A percentile compares a stretch with the other conserved stretches of the same genome.
Conservation (phyloP, 1,140 invertebrate genomes). For the Tetragonula clypearis region DNA sequence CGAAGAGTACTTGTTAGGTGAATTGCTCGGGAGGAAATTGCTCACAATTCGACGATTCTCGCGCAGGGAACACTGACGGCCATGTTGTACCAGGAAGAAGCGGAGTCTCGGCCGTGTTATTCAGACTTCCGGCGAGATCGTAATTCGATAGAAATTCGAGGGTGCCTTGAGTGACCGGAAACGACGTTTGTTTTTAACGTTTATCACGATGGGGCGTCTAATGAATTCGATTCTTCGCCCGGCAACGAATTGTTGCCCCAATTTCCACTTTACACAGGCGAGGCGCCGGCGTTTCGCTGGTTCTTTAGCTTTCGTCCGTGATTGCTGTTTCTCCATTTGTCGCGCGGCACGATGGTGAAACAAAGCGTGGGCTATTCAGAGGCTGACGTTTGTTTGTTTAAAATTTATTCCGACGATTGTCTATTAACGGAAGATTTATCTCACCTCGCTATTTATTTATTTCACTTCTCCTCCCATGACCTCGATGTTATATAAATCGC, state of each 20-base stretch:
- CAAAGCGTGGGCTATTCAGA: background rate
- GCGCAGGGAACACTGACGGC: too few species aligned
- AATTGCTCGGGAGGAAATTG: background rate
- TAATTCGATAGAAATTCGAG: background rate
- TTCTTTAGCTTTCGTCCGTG: background rate
- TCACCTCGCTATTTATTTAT: background rate
- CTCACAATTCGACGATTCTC: background rate
- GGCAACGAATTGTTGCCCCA: conserved; percentile 6
- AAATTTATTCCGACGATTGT: conserved; percentile 18
- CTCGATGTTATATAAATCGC: conserved; percentile 36
- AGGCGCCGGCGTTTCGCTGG: background rate
- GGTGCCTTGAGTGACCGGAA: background rate
- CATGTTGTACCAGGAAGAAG: background rate
- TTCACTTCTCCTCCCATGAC: too few species aligned
- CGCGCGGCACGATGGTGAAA: background rate
- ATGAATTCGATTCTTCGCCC: conserved; percentile 1
- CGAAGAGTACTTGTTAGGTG: conserved; percentile 1
- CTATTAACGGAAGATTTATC: conserved; percentile 28
- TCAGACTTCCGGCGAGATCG: background rate
- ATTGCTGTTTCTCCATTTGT: background rate
- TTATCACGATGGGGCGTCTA: background rate
- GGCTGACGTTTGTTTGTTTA: conserved; percentile 12
- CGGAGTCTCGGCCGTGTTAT: background rate
- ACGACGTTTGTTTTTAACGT: conserved; percentile 8
- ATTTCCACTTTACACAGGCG: background rate